A percentile compares a stretch with the other conserved stretches of the same genome.
Evolutionary conservation across 2,888 invertebrate genomes (phyloP).

Genomic region (Listrodromus nycthemerus): DNA sequence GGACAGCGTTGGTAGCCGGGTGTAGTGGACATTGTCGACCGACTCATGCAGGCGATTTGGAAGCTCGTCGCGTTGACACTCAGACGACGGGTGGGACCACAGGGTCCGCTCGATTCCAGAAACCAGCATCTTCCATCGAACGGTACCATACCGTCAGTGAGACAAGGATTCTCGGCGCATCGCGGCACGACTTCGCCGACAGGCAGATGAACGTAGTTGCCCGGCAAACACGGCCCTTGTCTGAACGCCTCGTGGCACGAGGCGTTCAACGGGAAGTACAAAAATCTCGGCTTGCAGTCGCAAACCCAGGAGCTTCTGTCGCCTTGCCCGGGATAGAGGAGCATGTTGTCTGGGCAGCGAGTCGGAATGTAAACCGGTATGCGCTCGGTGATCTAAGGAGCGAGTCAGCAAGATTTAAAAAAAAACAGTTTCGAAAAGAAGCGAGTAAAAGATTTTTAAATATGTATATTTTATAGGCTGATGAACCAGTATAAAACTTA

Average conservation of each 20-base stretch:
- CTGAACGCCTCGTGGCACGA: slow-evolving; percentile 88
- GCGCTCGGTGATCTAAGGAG: slow-evolving; percentile 75
- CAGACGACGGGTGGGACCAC: slow-evolving; percentile 85
- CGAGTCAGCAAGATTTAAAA: not conserved
- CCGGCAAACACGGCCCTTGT: slow-evolving; percentile 87
- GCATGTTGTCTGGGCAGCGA: slow-evolving; percentile 88
- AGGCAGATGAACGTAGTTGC: slow-evolving; percentile 86
- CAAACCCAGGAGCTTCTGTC: slow-evolving; percentile 88
- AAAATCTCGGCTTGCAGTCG: slow-evolving; percentile 84
- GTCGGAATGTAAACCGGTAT: slow-evolving; percentile 87
- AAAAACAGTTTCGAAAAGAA: not conserved
- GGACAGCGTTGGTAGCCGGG: slow-evolving; percentile 70
- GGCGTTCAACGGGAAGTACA: slow-evolving; percentile 88
- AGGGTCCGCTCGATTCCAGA: slow-evolving; percentile 78
- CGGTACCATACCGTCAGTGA: slow-evolving; percentile 85
- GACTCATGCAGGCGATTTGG: slow-evolving; percentile 65
- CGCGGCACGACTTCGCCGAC: slow-evolving; percentile 86
- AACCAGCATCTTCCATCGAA: slow-evolving; percentile 86
- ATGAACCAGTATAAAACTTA: slow-evolving; percentile 51
- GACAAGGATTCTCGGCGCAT: slow-evolving; percentile 88
- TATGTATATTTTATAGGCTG: not conserved
- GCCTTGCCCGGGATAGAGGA: slow-evolving; percentile 88
- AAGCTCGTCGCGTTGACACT: slow-evolving; percentile 87
- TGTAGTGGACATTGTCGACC: slow-evolving; percentile 56
- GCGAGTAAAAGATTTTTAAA: not conserved